phyloP scores from a whole-genome alignment of 92 coral and sea anemone species.

The Zoanthus sociatus region DNA sequence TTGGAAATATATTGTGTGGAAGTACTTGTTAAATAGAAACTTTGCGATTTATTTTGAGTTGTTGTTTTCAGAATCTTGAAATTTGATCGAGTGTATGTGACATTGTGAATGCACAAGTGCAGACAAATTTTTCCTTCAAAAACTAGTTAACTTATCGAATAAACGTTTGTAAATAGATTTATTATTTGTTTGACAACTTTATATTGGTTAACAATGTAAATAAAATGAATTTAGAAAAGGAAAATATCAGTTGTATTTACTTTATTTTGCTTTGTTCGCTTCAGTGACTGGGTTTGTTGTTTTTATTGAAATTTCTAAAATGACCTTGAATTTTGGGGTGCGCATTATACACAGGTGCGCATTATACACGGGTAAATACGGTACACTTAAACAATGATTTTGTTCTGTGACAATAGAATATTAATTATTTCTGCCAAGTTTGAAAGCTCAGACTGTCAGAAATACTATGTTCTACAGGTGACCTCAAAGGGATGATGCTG shows the following conservation, averaged over 20 bases:
- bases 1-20: slow-evolving; percentile 3
- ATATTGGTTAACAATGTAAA: neutral
- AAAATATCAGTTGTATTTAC: neutral
- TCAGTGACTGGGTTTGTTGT: slow-evolving; percentile 2
- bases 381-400: too few species aligned
- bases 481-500: too few species aligned
- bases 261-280: neutral
- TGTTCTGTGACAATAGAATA: too few species aligned
- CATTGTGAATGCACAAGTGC: neutral
- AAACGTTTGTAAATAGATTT: slow-evolving; percentile 4
- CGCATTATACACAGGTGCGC: neutral
- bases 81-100: slow-evolving; percentile 9
- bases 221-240: neutral
- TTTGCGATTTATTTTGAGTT: neutral
- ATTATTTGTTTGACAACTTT: slow-evolving; percentile 7
- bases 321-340: neutral
- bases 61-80: neutral
- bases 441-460: too few species aligned
- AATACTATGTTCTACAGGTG: neutral
- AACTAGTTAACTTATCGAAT: slow-evolving; percentile 12
- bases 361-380: too few species aligned
- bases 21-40: neutral
- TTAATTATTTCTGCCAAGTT: too few species aligned
- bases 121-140: slow-evolving; percentile 3
- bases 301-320: neutral